Conservation (phyloP, 1,140 invertebrate genomes). For the Cyphomyrmex costatus region DNA sequence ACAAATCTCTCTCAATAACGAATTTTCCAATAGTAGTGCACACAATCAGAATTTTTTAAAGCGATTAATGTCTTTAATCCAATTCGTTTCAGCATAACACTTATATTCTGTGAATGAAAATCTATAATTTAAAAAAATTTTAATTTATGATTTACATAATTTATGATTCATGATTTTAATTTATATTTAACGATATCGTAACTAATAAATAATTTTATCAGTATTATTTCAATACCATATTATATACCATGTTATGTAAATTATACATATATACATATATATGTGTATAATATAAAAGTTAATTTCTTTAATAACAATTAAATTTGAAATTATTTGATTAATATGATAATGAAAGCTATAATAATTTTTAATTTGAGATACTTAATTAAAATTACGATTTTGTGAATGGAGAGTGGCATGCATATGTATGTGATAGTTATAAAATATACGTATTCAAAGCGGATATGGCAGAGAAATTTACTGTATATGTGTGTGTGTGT, state of each 20-base stretch:
- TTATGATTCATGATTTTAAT: neutral
- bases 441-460: too few relatives aligned
- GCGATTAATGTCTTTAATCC: neutral
- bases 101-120: neutral
- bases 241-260: neutral
- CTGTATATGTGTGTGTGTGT: too few relatives aligned
- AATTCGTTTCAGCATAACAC: neutral
- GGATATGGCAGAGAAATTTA: too few relatives aligned
- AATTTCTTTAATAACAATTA: neutral
- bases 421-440: too few relatives aligned
- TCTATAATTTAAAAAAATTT: neutral
- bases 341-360: neutral
- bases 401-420: too few relatives aligned
- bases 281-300: neutral
- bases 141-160: slow-evolving; percentile 8
- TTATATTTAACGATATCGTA: neutral
- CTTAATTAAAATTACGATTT: too few relatives aligned
- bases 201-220: neutral
- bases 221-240: neutral
- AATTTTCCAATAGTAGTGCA: neutral
- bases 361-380: neutral
- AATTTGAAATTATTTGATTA: slow-evolving; percentile 1
- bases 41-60: neutral
- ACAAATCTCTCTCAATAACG: neutral
- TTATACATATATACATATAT: too few relatives aligned